These are phyloP conservation scores for Tachyglossus aculeatus DNA, from an alignment of 2,797 vertebrate species.

Conservation along the genomic window DNA sequence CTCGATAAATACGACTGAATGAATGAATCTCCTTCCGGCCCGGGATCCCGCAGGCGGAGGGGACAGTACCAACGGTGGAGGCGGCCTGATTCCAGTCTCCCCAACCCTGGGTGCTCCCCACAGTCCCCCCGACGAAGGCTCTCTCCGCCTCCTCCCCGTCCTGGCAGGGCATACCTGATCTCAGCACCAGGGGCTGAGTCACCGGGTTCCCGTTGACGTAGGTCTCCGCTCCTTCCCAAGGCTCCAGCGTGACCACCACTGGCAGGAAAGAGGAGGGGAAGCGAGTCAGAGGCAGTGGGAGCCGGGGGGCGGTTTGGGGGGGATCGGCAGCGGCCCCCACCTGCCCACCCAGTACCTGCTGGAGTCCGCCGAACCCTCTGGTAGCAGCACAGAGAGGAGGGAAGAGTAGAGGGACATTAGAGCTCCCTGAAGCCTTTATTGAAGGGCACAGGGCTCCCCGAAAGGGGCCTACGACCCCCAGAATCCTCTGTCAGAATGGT, in stretches of 20 bases:
- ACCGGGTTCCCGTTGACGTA: constrained; percentile 87
- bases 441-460: too few relatives aligned
- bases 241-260: constrained; percentile 86
- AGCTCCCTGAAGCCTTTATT: constrained; percentile 23
- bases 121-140: neutral
- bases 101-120: neutral
- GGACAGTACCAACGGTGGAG: too few relatives aligned
- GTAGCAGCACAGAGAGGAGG: constrained; percentile 50
- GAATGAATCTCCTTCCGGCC: too few relatives aligned
- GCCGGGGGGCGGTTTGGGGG: neutral
- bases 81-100: too few relatives aligned
- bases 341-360: constrained; percentile 53
- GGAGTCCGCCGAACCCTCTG: constrained; percentile 56
- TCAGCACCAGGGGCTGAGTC: constrained; percentile 75
- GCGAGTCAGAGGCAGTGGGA: neutral
- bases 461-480: too few relatives aligned
- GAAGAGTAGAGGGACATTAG: constrained; percentile 61
- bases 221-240: constrained; percentile 81
- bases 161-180: constrained; percentile 75
- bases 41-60: too few relatives aligned
- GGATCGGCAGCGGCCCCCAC: neutral
- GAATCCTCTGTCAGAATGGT: too few relatives aligned
- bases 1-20: too few relatives aligned
- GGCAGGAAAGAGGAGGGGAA: neutral
- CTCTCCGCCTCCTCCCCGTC: neutral